phyloP scores from a whole-genome alignment of 2,888 invertebrate species.

The Pilophorus perplexus region DNA sequence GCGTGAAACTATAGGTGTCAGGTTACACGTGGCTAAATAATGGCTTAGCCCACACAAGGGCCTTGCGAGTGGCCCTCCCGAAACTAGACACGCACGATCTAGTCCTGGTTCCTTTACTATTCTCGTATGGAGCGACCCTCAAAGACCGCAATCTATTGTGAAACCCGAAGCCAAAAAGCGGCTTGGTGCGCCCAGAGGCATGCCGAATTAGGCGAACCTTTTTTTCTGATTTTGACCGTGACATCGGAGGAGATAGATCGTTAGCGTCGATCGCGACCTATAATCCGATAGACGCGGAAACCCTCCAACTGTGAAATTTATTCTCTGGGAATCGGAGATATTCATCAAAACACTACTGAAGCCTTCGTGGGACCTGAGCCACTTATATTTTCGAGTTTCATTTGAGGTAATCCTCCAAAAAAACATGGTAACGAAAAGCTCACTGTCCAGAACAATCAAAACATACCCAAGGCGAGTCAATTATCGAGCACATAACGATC shows the following conservation, averaged over 20 bases:
- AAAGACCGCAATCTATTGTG: constrained; percentile 8
- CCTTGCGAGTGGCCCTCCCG: constrained; percentile 15
- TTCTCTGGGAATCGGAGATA: too few relatives aligned
- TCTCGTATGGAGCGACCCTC: not conserved
- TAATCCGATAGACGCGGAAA: too few relatives aligned
- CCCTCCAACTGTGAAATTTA: too few relatives aligned
- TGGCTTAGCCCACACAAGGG: constrained; percentile 25
- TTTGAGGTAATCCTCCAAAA: too few relatives aligned
- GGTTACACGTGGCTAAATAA: constrained; percentile 12
- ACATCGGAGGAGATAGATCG: not conserved
- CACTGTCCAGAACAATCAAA: too few relatives aligned
- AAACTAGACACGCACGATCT: constrained; percentile 23
- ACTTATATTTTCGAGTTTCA: too few relatives aligned
- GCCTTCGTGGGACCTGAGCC: too few relatives aligned
- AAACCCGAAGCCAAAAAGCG: not conserved
- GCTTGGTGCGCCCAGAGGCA: not conserved
- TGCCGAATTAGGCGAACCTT: constrained; percentile 12
- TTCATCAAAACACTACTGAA: too few relatives aligned
- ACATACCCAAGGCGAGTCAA: too few relatives aligned
- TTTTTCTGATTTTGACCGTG: constrained; percentile 2
- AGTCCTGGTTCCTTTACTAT: constrained; percentile 14
- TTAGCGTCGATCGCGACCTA: not conserved
- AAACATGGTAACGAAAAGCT: too few relatives aligned
- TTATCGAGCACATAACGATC: too few relatives aligned
- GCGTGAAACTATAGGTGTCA: too few relatives aligned